Conservation (phyloP, 2,888 invertebrate genomes). For the Dendrolimus houi region DNA sequence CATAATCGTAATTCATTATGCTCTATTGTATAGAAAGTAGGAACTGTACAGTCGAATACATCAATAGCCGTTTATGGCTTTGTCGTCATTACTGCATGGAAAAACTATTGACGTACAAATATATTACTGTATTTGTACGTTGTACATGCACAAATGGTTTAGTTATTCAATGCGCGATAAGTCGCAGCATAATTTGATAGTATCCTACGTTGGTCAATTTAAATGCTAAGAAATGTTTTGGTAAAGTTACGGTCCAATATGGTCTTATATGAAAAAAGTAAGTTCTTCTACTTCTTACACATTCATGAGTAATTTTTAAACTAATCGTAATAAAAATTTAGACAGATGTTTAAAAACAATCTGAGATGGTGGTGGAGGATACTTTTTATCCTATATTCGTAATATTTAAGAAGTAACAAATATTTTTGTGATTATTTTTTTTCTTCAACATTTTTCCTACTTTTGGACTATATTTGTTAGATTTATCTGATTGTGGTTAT, state of each 20-base stretch:
- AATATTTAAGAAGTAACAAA: too few relatives aligned
- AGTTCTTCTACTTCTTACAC: too few relatives aligned
- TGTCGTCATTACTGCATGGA: slow-evolving; percentile 5
- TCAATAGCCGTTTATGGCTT: neutral
- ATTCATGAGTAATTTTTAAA: too few relatives aligned
- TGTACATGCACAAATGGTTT: neutral
- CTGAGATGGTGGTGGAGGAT: too few relatives aligned
- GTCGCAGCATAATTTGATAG: neutral
- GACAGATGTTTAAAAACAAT: too few relatives aligned
- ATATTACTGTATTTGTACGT: neutral
- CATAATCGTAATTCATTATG: slow-evolving; percentile 5
- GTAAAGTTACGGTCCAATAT: neutral
- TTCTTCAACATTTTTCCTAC: too few relatives aligned
- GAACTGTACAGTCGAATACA: slow-evolving; percentile 9
- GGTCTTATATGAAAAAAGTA: neutral
- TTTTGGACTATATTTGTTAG: too few relatives aligned
- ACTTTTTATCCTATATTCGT: too few relatives aligned
- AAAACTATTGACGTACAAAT: neutral
- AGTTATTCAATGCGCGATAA: neutral
- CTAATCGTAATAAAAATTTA: too few relatives aligned
- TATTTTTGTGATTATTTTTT: too few relatives aligned
- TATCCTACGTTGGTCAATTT: neutral
- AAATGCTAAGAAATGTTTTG: neutral
- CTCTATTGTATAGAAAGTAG: slow-evolving; percentile 3
- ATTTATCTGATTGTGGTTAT: too few relatives aligned